These are phyloP conservation scores for Cinclus mexicanus DNA, from an alignment of 2,113 vertebrate genomes.

Conservation along the genomic window DNA sequence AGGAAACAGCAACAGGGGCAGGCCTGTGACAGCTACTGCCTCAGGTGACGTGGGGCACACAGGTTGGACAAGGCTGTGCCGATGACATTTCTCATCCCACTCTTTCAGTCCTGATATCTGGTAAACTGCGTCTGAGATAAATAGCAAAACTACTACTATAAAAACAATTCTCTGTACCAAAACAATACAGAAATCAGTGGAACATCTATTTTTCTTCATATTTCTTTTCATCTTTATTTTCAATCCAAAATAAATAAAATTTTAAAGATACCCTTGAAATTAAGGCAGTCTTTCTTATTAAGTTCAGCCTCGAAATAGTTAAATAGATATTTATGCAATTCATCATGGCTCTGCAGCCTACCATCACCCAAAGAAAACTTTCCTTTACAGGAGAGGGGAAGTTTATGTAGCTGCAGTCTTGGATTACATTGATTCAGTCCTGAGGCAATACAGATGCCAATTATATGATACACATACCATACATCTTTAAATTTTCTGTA, in stretches of 20 bases:
- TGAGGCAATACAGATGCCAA: constrained; percentile 16
- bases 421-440: background rate
- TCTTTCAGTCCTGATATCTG: background rate
- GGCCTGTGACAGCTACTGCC: background rate
- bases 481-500: background rate
- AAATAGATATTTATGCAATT: background rate
- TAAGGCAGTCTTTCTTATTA: background rate
- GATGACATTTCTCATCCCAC: background rate
- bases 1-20: background rate
- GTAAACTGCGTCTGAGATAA: background rate
- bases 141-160: background rate
- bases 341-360: background rate
- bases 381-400: background rate
- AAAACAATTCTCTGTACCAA: background rate
- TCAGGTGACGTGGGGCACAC: background rate
- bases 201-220: background rate
- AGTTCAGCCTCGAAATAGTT: background rate
- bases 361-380: background rate
- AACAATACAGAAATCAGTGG: background rate
- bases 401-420: constrained; percentile 23
- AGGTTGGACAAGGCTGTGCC: background rate
- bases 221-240: background rate
- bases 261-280: background rate
- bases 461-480: background rate
- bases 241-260: background rate